Percentiles rank a stretch among this genome's conserved stretches.
Evolutionary conservation across 2,888 invertebrate genomes (phyloP).

Genomic region (Drosophila stalkeri): DNA sequence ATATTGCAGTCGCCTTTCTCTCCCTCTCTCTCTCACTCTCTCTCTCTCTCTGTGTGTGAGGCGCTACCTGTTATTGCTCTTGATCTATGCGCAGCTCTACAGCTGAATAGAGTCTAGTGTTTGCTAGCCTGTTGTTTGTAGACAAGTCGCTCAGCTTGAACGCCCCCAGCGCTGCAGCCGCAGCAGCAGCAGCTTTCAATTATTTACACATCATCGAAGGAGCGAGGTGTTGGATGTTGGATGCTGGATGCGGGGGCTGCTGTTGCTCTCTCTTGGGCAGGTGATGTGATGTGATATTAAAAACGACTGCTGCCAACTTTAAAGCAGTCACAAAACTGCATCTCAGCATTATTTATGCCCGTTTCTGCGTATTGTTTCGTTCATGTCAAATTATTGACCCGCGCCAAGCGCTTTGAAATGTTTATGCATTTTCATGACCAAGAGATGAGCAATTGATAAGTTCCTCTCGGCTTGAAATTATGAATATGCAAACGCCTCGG

Average conservation of each 20-base stretch:
- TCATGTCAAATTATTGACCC: conserved; percentile 84
- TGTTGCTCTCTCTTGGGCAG: no score
- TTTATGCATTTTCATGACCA: conserved; percentile 84
- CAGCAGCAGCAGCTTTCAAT: conserved; percentile 58
- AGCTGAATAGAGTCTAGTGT: conserved; percentile 60
- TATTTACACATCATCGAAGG: conserved; percentile 68
- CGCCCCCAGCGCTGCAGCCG: conserved; percentile 22
- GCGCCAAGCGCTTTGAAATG: conserved; percentile 81
- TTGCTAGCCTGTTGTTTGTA: conserved; percentile 75
- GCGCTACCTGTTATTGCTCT: conserved; percentile 47
- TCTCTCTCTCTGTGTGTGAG: background rate
- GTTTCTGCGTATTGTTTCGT: conserved; percentile 78
- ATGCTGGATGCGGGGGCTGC: background rate
- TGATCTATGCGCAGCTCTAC: conserved; percentile 53
- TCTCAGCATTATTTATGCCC: conserved; percentile 27
- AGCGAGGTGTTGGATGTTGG: no score
- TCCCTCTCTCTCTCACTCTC: background rate
- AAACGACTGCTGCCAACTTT: conserved; percentile 11
- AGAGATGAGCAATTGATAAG: conserved; percentile 84
- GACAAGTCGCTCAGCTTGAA: conserved; percentile 40
- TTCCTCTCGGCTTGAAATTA: conserved; percentile 62
- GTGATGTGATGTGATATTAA: conserved; percentile 22
- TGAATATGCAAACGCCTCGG: conserved; percentile 71
- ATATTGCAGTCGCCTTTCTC: conserved; percentile 51
- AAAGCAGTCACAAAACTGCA: background rate